Base-by-base conservation (phyloP, 1,140 invertebrate genomes). In the Drosophila nebulosa region DNA sequence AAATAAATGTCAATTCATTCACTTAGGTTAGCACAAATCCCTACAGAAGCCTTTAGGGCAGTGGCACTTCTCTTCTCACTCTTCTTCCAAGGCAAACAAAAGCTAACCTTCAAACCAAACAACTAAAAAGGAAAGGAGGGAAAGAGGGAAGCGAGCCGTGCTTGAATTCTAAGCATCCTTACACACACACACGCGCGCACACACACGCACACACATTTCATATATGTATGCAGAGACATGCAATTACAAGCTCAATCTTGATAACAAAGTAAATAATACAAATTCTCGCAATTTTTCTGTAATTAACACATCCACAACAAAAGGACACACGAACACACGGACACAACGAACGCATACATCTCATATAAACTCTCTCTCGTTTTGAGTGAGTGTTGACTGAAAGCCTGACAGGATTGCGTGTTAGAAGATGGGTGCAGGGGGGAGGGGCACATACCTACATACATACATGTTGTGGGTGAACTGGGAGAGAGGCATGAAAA, bases 231-330 rank as follows among this genome's bases (percentile, higher is more conserved):
- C 35, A 75, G 24, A 64, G 32, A 69, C 56, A 57, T 50, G 64
- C 63, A 65, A 68, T 71, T 57, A 60, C 27, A 42, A 74, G 65
- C 78, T 69, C 64, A 64, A 76, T 78, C 74, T 77, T 74, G 80
- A 85, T 86, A 85, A 78, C 81, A 85, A 85, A 80, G 81, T 86
- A 85, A 85, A 85, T 85, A 86, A 86, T 86, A 86, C 74, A 72
- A 81, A 86, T 86, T 85, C 74, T 86, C 74, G 74, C 81, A 86
- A 86, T 86, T 85, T 85, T 86, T 86, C 77, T 81, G 81, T 85
- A 85, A 85, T 85, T 85, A 85, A 86, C 81, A 85, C 81, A 86
- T 81, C 66, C 81, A 69, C 53, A 69, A 69, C 70, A 77, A 58
- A 50, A 21, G 70, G 55, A 60, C 53, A 63, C 53, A 36, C 57